Evolutionary conservation across 2,113 vertebrate species (phyloP).

Genomic region (Hemiscyllium ocellatum): DNA sequence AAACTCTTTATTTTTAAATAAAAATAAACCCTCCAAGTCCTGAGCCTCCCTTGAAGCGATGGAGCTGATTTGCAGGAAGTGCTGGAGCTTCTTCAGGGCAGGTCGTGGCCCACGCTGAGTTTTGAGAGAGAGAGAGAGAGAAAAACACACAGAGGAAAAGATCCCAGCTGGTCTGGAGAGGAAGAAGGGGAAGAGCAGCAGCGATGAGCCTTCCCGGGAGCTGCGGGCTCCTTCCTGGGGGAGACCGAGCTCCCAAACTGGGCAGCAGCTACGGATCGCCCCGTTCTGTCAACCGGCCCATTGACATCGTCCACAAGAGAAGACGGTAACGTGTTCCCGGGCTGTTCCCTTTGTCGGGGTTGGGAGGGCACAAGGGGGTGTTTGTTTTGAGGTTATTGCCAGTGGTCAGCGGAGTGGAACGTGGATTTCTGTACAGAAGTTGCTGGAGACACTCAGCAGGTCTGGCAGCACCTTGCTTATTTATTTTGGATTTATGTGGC

Average conservation of each 20-base stretch:
- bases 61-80: not conserved
- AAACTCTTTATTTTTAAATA: no score
- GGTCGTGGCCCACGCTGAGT: not conserved
- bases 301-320: slow-evolving; percentile 64
- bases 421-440: not conserved
- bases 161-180: not conserved
- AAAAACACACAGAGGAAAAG: not conserved
- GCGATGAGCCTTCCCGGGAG: slow-evolving; percentile 58
- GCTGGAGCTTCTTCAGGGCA: not conserved
- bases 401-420: not conserved
- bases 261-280: slow-evolving; percentile 58
- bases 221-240: slow-evolving; percentile 53
- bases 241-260: slow-evolving; percentile 51
- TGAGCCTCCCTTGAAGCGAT: not conserved
- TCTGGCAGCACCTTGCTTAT: no score
- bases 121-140: not conserved
- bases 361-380: not conserved
- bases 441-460: no score
- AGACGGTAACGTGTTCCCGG: slow-evolving; percentile 56
- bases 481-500: no score
- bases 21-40: not conserved
- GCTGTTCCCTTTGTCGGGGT: not conserved
- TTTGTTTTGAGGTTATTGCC: not conserved
- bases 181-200: not conserved
- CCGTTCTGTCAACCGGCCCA: slow-evolving; percentile 64